phyloP scores from a whole-genome alignment of 30 jellyfish, hydroid and myxozoan genomes.

The Aurelia coerulea region DNA sequence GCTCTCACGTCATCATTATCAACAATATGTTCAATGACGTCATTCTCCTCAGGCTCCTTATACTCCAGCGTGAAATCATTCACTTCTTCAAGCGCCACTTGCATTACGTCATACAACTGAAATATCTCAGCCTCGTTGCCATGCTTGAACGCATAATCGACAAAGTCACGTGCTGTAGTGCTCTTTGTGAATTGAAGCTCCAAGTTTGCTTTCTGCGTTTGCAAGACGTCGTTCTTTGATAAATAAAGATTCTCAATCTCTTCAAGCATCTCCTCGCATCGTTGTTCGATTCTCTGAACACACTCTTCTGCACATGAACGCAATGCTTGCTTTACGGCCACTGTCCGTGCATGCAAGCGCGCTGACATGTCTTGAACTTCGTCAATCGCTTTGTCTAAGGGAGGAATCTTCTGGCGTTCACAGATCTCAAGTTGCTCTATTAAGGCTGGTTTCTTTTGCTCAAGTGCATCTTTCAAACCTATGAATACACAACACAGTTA shows the following conservation, averaged over 20 bases:
- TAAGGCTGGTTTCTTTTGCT: slow-evolving; percentile 78
- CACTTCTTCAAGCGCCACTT: slow-evolving; percentile 73
- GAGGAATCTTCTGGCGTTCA: slow-evolving; percentile 84
- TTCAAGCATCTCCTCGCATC: slow-evolving; percentile 81
- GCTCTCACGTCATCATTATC: slow-evolving; percentile 59
- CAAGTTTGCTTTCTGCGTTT: slow-evolving; percentile 69
- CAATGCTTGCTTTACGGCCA: slow-evolving; percentile 91
- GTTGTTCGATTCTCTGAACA: slow-evolving; percentile 75
- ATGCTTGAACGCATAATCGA: slow-evolving; percentile 89
- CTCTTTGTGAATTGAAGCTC: slow-evolving; percentile 66
- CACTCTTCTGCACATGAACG: slow-evolving; percentile 82
- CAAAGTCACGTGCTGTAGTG: slow-evolving; percentile 86
- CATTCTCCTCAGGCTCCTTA: slow-evolving; percentile 98
- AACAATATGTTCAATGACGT: slow-evolving; percentile 91
- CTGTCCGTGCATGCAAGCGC: slow-evolving; percentile 96
- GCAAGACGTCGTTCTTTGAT: slow-evolving; percentile 66
- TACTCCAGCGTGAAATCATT: slow-evolving; percentile 65
- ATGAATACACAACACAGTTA: background rate
- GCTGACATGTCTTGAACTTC: slow-evolving; percentile 99
- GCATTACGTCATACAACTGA: slow-evolving; percentile 88
- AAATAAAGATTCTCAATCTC: slow-evolving; percentile 71
- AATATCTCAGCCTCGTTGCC: slow-evolving; percentile 98
- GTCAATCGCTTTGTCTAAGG: slow-evolving; percentile 89
- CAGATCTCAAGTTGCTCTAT: slow-evolving; percentile 71
- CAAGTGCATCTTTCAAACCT: slow-evolving; percentile 93